Percentiles rank a stretch among this genome's conserved stretches.
Evolutionary conservation across 2,888 invertebrate genomes (phyloP).

Genomic region (Caenorhabditis wallacei): DNA sequence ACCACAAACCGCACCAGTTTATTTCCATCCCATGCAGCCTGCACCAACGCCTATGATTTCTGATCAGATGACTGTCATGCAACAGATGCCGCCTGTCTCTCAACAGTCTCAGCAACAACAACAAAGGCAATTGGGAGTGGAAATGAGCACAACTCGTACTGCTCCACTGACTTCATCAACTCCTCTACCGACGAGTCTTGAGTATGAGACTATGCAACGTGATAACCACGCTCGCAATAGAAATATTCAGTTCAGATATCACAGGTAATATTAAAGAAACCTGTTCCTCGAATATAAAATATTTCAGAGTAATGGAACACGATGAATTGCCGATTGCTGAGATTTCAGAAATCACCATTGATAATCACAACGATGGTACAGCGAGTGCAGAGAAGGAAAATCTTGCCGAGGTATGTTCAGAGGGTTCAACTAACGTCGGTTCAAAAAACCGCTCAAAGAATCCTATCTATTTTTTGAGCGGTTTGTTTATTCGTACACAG

Average conservation of each 20-base stretch:
- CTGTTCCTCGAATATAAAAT: neutral
- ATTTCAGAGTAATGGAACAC: constrained; percentile 59
- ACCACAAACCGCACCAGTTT: constrained; percentile 48
- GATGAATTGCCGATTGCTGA: constrained; percentile 65
- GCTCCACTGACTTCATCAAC: constrained; percentile 65
- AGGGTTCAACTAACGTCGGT: too few relatives aligned
- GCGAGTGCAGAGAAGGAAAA: constrained; percentile 64
- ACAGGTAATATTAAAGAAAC: constrained; percentile 23
- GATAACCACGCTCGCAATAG: constrained; percentile 52
- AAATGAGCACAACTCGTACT: constrained; percentile 24
- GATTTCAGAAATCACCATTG: constrained; percentile 56
- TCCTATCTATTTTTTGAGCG: too few relatives aligned
- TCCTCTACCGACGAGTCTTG: constrained; percentile 57
- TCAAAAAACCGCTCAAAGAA: too few relatives aligned
- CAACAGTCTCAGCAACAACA: constrained; percentile 32
- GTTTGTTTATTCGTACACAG: too few relatives aligned
- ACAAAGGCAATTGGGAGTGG: constrained; percentile 16
- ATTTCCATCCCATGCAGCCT: constrained; percentile 50
- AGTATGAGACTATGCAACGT: constrained; percentile 59
- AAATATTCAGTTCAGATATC: constrained; percentile 62
- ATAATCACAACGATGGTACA: constrained; percentile 62
- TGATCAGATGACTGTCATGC: constrained; percentile 50
- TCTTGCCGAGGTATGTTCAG: neutral
- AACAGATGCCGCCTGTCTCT: constrained; percentile 29
- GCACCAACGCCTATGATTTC: constrained; percentile 21